These are phyloP conservation scores for Acleris holmiana DNA, from an alignment of 2,888 invertebrate species.

Conservation along the genomic window DNA sequence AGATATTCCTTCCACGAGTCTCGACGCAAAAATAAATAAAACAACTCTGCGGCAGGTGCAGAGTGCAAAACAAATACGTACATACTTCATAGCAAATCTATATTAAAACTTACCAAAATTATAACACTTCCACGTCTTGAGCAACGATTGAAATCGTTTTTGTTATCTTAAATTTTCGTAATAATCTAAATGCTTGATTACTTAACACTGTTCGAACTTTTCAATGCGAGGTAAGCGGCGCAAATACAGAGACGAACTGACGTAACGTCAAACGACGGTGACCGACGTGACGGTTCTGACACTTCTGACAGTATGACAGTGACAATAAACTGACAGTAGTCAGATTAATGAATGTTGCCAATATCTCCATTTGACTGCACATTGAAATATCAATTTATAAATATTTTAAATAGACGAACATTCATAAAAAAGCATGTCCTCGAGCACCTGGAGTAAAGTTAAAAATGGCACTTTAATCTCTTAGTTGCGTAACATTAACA, in stretches of 20 bases:
- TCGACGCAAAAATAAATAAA: constrained; percentile 23
- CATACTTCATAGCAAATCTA: constrained; percentile 1
- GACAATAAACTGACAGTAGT: too few species aligned
- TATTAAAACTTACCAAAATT: constrained; percentile 21
- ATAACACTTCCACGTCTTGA: background rate
- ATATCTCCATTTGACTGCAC: too few species aligned
- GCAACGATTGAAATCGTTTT: constrained; percentile 13
- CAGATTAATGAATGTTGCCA: too few species aligned
- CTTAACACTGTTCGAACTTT: constrained; percentile 36
- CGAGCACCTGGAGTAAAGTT: too few species aligned
- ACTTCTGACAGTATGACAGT: too few species aligned
- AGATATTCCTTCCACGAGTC: background rate
- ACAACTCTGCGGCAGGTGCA: constrained; percentile 13
- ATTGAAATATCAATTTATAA: too few species aligned
- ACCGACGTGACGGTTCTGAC: too few species aligned
- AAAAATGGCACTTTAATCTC: too few species aligned
- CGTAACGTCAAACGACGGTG: background rate
- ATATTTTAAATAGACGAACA: too few species aligned
- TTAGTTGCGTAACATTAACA: too few species aligned
- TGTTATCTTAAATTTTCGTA: constrained; percentile 22
- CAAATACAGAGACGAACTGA: constrained; percentile 11
- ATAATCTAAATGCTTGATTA: constrained; percentile 23
- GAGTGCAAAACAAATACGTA: constrained; percentile 16
- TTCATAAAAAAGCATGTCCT: too few species aligned
- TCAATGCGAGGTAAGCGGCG: constrained; percentile 32